Percentiles rank a stretch among this genome's conserved stretches.
Evolutionary conservation across 1,140 invertebrate genomes (phyloP).

Genomic region (Pseudachorutes palmiensis): DNA sequence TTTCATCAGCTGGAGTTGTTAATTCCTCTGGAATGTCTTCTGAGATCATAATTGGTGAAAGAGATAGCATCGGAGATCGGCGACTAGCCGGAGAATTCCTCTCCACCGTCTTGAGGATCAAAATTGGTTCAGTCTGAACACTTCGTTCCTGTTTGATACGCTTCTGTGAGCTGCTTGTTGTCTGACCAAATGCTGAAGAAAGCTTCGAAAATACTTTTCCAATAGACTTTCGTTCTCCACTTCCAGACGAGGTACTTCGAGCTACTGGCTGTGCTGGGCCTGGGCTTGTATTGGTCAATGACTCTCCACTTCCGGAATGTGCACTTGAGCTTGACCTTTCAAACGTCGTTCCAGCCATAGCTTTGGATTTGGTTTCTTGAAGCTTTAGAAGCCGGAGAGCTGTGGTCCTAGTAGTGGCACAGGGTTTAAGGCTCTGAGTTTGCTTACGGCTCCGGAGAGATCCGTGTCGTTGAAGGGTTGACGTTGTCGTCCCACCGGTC

Average conservation of each 20-base stretch:
- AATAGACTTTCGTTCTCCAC: slow-evolving; percentile 22
- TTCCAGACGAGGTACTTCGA: slow-evolving; percentile 11
- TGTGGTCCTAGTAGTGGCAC: slow-evolving; percentile 30
- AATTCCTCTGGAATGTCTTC: background rate
- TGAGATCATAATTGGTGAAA: background rate
- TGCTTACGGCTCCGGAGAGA: slow-evolving; percentile 24
- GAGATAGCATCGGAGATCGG: background rate
- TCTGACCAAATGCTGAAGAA: slow-evolving; percentile 31
- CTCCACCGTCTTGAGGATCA: background rate
- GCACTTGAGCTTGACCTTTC: slow-evolving; percentile 7
- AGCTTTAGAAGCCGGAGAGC: slow-evolving; percentile 31
- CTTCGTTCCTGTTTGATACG: slow-evolving; percentile 25
- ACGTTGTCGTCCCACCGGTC: too few relatives aligned
- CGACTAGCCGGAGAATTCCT: background rate
- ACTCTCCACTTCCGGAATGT: slow-evolving; percentile 31
- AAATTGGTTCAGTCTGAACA: slow-evolving; percentile 21
- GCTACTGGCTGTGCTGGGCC: background rate
- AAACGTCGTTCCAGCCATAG: background rate
- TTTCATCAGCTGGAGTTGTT: slow-evolving; percentile 18
- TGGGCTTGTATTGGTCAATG: slow-evolving; percentile 21
- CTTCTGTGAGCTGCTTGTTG: slow-evolving; percentile 32
- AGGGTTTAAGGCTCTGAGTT: slow-evolving; percentile 20
- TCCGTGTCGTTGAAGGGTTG: too few relatives aligned
- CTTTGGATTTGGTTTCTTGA: slow-evolving; percentile 29
- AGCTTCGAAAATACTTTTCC: slow-evolving; percentile 35